A percentile compares a stretch with the other conserved stretches of the same genome.
These are phyloP conservation scores for Nephrotoma appendiculata DNA, from an alignment of 2,888 invertebrate genomes.

Conservation along the genomic window DNA sequence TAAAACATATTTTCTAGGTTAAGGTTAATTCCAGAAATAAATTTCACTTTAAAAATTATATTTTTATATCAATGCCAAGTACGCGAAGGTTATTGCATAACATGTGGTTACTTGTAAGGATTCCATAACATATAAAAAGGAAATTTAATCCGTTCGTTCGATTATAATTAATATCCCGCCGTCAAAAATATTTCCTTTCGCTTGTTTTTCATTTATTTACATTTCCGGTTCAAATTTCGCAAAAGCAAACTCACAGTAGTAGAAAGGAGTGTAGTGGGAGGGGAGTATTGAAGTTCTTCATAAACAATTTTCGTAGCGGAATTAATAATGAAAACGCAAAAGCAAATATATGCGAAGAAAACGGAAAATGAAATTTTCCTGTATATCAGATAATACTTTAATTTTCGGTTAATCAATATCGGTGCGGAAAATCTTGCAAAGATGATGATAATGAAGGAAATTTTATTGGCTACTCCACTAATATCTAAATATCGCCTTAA, in stretches of 20 bases:
- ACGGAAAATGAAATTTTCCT: neutral
- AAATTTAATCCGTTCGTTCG: neutral
- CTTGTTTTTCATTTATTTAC: neutral
- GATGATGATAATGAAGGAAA: neutral
- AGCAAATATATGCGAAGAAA: neutral
- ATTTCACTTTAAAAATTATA: too few relatives aligned
- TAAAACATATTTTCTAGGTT: too few relatives aligned
- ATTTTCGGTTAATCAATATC: neutral
- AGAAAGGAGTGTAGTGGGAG: too few relatives aligned
- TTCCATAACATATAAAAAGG: too few relatives aligned
- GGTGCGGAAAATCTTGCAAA: neutral
- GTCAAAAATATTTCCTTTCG: neutral
- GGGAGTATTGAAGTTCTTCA: neutral
- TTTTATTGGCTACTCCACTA: neutral
- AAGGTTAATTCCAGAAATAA: too few relatives aligned
- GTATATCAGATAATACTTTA: neutral
- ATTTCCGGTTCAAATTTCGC: neutral
- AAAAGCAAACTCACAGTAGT: neutral
- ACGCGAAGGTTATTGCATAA: too few relatives aligned
- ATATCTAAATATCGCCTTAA: neutral
- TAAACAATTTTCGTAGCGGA: neutral
- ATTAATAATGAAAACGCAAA: neutral
- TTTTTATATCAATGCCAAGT: too few relatives aligned
- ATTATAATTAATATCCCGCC: neutral
- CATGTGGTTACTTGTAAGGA: too few relatives aligned